Evolutionary conservation across 2,797 vertebrate genomes (phyloP).

Genomic region (Liasis olivaceus): DNA sequence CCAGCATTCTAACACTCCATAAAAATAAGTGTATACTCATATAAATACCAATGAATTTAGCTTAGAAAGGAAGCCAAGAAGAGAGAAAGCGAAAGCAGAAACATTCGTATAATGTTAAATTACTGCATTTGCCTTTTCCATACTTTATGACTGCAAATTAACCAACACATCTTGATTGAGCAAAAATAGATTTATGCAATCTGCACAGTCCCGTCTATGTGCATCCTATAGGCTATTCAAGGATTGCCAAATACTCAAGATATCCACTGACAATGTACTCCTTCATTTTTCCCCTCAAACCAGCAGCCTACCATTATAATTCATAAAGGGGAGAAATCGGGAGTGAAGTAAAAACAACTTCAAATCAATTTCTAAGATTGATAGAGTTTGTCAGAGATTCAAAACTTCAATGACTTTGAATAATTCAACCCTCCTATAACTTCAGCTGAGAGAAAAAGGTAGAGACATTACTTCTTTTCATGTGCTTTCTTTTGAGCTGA

Average conservation of each 20-base stretch:
- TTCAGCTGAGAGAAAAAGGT: conserved; percentile 19
- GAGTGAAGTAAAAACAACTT: background rate
- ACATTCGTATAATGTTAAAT: background rate
- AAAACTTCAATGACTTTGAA: conserved; percentile 31
- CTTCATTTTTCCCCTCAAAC: background rate
- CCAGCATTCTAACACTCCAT: background rate
- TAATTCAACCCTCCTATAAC: conserved; percentile 29
- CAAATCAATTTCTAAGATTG: conserved; percentile 21
- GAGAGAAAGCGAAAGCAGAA: background rate
- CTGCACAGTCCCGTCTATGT: background rate
- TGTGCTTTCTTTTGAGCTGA: conserved; percentile 13
- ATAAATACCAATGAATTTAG: background rate
- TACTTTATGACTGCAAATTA: background rate
- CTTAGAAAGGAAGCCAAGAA: background rate
- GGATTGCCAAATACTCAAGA: background rate
- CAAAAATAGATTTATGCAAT: background rate
- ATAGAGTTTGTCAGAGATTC: conserved; percentile 1
- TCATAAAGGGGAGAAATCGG: background rate
- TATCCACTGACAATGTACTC: background rate
- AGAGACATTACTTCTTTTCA: conserved; percentile 11
- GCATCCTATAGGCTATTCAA: background rate
- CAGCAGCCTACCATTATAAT: conserved; percentile 11
- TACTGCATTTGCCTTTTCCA: background rate
- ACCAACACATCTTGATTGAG: background rate
- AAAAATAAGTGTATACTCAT: background rate